phyloP scores from a whole-genome alignment of 2,888 invertebrate species.

The Agonopterix subpropinquella region DNA sequence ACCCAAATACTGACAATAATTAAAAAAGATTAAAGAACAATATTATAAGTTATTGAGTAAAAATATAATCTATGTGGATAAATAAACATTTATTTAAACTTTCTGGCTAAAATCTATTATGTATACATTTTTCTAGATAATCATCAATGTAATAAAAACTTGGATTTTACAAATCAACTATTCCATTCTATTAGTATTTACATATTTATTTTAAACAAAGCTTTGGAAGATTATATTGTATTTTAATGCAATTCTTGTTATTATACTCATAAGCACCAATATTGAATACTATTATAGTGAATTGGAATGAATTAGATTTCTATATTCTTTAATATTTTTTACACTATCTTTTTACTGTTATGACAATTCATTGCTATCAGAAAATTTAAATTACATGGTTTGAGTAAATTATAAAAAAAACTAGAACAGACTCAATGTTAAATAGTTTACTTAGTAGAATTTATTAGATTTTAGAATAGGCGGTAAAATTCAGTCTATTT shows the following conservation, averaged over 20 bases:
- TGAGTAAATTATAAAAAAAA: too few species aligned
- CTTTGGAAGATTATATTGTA: constrained; percentile 16
- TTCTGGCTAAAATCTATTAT: too few species aligned
- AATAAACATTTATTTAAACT: constrained; percentile 3
- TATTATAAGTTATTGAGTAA: not conserved
- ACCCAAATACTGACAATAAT: not conserved
- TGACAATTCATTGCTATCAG: too few species aligned
- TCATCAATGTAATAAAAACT: too few species aligned
- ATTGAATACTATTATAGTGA: constrained; percentile 33
- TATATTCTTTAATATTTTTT: not conserved
- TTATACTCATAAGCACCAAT: constrained; percentile 55
- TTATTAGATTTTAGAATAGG: not conserved
- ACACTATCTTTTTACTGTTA: too few species aligned
- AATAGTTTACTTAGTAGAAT: not conserved
- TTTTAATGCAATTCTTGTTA: constrained; percentile 27
- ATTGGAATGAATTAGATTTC: constrained; percentile 3
- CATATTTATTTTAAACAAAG: constrained; percentile 9
- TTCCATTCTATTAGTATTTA: constrained; percentile 1
- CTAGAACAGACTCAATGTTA: not conserved
- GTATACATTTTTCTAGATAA: too few species aligned
- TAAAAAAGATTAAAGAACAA: not conserved
- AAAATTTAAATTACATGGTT: too few species aligned
- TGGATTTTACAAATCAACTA: constrained; percentile 6
- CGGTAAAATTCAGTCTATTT: constrained; percentile 2
- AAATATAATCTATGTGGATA: not conserved